phyloP scores from a whole-genome alignment of 2,797 vertebrate genomes.

The Chaetodon trifasciatus region DNA sequence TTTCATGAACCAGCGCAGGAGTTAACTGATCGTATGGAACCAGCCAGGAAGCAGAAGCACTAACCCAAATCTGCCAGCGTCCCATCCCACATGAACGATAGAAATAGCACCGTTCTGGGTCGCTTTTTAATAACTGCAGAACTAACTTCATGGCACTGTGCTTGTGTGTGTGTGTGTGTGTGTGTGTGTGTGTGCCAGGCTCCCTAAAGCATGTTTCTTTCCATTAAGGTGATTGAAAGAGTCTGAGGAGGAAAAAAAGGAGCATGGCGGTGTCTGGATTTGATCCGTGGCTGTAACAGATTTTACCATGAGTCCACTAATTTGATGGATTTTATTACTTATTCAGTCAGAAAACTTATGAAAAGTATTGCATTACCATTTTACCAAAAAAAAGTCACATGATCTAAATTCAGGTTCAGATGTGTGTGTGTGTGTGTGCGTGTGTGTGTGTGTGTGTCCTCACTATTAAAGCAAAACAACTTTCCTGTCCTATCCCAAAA shows the following conservation, averaged over 20 bases:
- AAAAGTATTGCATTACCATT: background rate
- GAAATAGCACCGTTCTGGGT: constrained; percentile 77
- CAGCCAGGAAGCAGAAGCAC: constrained; percentile 41
- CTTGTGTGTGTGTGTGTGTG: background rate
- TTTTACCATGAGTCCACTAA: constrained; percentile 9
- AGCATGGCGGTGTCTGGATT: background rate
- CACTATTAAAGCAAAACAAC: constrained; percentile 55
- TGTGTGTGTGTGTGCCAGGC: background rate
- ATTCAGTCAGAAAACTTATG: background rate
- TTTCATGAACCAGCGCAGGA: background rate
- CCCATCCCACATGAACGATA: constrained; percentile 63
- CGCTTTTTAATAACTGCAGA: constrained; percentile 64
- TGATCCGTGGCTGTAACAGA: background rate
- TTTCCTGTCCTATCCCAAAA: constrained; percentile 49
- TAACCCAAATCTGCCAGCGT: constrained; percentile 74
- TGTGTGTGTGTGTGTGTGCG: background rate
- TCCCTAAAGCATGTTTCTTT: constrained; percentile 27
- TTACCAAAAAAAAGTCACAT: background rate
- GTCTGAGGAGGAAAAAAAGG: background rate
- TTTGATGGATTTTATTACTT: background rate
- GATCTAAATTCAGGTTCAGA: background rate
- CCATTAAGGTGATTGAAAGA: constrained; percentile 27
- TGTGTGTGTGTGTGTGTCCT: constrained; percentile 13
- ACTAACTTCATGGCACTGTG: constrained; percentile 42
- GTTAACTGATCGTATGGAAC: constrained; percentile 30